Percentiles rank a stretch among this genome's conserved stretches.
Conservation (phyloP, 2,888 invertebrate genomes). For the Bombylius discolor region DNA sequence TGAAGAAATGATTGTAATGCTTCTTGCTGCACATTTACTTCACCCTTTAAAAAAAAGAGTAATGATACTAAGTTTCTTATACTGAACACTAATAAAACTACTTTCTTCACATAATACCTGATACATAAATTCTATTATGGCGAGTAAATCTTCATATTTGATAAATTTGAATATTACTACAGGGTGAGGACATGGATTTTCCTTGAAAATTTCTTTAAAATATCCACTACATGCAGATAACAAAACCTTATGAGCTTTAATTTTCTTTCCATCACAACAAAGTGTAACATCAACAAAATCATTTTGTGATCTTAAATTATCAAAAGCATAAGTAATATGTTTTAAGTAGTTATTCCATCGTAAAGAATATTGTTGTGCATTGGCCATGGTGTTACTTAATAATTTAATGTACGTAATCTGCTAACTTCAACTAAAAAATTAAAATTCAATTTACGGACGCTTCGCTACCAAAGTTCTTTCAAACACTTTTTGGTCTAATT, state of each 20-base stretch:
- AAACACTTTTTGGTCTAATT: no score
- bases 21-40: slow-evolving; percentile 69
- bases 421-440: no score
- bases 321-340: slow-evolving; percentile 68
- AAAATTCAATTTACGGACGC: no score
- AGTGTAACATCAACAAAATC: slow-evolving; percentile 74
- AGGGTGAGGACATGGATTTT: slow-evolving; percentile 68
- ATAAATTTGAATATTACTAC: slow-evolving; percentile 70
- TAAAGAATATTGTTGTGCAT: slow-evolving; percentile 69
- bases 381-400: slow-evolving; percentile 33
- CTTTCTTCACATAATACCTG: slow-evolving; percentile 27
- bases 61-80: not conserved
- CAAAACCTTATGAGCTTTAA: slow-evolving; percentile 73
- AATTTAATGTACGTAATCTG: no score
- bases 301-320: slow-evolving; percentile 52
- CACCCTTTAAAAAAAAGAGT: slow-evolving; percentile 39
- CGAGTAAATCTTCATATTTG: slow-evolving; percentile 62
- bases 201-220: slow-evolving; percentile 57
- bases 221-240: slow-evolving; percentile 74
- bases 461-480: no score
- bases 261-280: slow-evolving; percentile 71
- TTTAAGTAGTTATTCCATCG: slow-evolving; percentile 76
- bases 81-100: not conserved
- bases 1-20: slow-evolving; percentile 64
- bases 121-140: slow-evolving; percentile 70